Evolutionary conservation across 2,888 invertebrate genomes (phyloP).

Genomic region (Crematogaster levior): DNA sequence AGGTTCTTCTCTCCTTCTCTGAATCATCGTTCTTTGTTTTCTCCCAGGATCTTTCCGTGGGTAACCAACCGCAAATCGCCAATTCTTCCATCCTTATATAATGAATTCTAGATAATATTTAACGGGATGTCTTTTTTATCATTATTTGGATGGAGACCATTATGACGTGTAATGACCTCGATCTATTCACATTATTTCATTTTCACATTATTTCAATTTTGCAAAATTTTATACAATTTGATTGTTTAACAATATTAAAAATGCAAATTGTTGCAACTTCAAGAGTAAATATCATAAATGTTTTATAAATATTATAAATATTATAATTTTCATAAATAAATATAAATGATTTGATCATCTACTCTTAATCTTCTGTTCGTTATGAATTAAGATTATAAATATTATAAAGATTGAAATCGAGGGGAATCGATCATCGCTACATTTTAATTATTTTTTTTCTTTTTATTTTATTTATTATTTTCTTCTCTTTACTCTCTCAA

Average conservation of each 20-base stretch:
- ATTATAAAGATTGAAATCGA: neutral
- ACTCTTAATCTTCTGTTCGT: neutral
- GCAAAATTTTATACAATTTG: neutral
- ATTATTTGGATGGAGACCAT: neutral
- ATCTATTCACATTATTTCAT: neutral
- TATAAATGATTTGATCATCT: neutral
- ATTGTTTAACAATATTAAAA: neutral
- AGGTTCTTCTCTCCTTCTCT: slow-evolving; percentile 73
- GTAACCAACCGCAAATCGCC: slow-evolving; percentile 52
- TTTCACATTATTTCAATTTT: neutral
- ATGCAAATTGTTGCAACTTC: slow-evolving; percentile 9
- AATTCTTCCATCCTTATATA: slow-evolving; percentile 57
- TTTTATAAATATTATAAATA: too few species aligned
- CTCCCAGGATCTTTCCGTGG: slow-evolving; percentile 71
- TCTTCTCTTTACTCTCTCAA: neutral
- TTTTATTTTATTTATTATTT: too few species aligned
- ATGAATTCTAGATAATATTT: slow-evolving; percentile 47
- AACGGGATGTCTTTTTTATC: slow-evolving; percentile 1
- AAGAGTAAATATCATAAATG: neutral
- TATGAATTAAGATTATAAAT: too few species aligned
- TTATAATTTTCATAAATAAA: too few species aligned
- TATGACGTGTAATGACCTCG: neutral
- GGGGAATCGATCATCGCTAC: neutral
- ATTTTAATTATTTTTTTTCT: neutral
- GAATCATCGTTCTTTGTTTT: slow-evolving; percentile 79